phyloP scores from a whole-genome alignment of 2,888 invertebrate species.

The Sicus ferrugineus region DNA sequence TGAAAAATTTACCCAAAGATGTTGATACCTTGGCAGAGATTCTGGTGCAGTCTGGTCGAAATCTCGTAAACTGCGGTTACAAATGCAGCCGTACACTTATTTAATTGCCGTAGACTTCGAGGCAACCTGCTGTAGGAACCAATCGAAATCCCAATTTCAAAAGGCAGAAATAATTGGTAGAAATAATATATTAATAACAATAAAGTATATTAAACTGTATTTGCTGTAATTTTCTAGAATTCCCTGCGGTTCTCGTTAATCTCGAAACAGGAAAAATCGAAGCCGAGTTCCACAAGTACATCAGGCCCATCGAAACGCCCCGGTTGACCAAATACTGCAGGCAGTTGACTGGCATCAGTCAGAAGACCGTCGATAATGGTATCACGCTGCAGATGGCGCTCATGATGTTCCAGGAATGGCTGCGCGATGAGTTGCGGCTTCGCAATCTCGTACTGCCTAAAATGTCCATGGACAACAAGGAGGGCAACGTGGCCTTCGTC shows the following conservation, averaged over 20 bases:
- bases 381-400: conserved; percentile 66
- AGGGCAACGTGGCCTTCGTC: conserved; percentile 66
- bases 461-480: conserved; percentile 64
- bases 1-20: conserved; percentile 55
- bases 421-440: conserved; percentile 62
- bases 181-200: not conserved
- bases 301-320: conserved; percentile 69
- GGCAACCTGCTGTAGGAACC: conserved; percentile 71
- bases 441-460: conserved; percentile 61
- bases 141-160: conserved; percentile 65
- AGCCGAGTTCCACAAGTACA: conserved; percentile 70
- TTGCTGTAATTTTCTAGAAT: too few relatives aligned
- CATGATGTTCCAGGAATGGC: conserved; percentile 68
- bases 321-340: conserved; percentile 69
- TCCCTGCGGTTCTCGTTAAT: conserved; percentile 70
- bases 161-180: conserved; percentile 62
- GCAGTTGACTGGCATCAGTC: conserved; percentile 69
- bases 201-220: too few relatives aligned
- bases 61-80: conserved; percentile 54
- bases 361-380: conserved; percentile 67
- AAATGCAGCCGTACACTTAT: conserved; percentile 65
- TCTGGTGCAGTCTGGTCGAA: conserved; percentile 46
- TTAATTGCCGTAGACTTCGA: conserved; percentile 70
- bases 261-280: conserved; percentile 67
- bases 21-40: conserved; percentile 46